Base-by-base conservation (phyloP, 2,113 vertebrate species). In the Varanus komodoensis region DNA sequence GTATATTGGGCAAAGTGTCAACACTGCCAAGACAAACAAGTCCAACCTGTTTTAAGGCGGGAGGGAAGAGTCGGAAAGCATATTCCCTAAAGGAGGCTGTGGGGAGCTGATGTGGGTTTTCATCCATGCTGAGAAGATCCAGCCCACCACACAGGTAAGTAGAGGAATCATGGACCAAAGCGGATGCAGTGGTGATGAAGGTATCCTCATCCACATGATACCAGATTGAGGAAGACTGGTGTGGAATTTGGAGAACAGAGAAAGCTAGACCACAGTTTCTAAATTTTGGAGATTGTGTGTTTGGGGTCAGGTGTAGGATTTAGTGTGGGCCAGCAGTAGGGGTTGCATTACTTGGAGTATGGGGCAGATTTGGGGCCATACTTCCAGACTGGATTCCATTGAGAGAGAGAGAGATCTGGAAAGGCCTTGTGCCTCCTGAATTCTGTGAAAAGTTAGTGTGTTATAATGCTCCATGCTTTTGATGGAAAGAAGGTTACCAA, bases 31-130 rank as follows among this genome's bases (percentile, higher is more conserved):
- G 25, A 27, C 14, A 44, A 84, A 89, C 88, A 64, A 67, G 88
- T 89, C 54, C 69, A 75, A 77, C 88, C 48, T 50, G 88, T 89
- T 89, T 75, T 75, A 34, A 89, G 23, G 52, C 29, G n/a, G 32
- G 82, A 86, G 23, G 3, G 15, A 71, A 71, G 54, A 75, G 69
- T 75, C 52, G 67, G 81, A 69, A 69, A 61, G 8, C 52, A 75
- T 61, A 90, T 79, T 90, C 25, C 23, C 2, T 57, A 19, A 6
- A 54, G 44, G 74, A 80, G 75, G 17, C 83, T 86, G 6, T 27
- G 11, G 50, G 25, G 48, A 81, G 15, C 64, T 34, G 44, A 48
- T 73, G 67, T 32, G 68, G 48, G 64, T 32, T 79, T 80, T 52
- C 23, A 23, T 27, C n/a, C 32, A 67, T 32, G 9, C 64, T 23